These are phyloP conservation scores for Norana najaformis DNA, from an alignment of 2,888 invertebrate species.

Conservation along the genomic window DNA sequence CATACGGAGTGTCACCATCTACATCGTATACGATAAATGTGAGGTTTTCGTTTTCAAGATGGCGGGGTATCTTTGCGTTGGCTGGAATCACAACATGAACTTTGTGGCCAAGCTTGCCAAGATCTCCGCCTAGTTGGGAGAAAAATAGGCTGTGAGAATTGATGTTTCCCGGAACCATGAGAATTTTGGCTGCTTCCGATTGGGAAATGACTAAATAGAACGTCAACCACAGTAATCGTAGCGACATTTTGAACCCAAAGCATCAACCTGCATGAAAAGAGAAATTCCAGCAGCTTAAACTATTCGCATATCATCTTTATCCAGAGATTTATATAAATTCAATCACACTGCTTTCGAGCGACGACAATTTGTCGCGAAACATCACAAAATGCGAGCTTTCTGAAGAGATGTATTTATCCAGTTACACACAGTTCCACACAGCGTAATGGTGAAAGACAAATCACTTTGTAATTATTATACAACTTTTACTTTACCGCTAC, in stretches of 20 bases:
- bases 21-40: constrained; percentile 20
- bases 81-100: constrained; percentile 17
- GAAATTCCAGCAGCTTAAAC: too few species aligned
- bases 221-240: background rate
- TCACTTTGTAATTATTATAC: too few species aligned
- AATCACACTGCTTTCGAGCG: too few species aligned
- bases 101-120: constrained; percentile 25
- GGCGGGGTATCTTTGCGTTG: background rate
- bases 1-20: constrained; percentile 21
- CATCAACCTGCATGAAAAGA: background rate
- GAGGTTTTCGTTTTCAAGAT: background rate
- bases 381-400: too few species aligned
- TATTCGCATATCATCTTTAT: too few species aligned
- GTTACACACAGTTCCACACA: too few species aligned
- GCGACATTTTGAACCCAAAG: background rate
- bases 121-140: constrained; percentile 20
- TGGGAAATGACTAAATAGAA: background rate
- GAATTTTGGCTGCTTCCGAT: constrained; percentile 24
- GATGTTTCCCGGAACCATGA: constrained; percentile 21
- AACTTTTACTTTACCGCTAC: too few species aligned
- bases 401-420: too few species aligned
- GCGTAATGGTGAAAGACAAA: too few species aligned
- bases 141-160: constrained; percentile 17
- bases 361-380: too few species aligned
- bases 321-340: too few species aligned